Evolutionary conservation across 2,797 vertebrate species (phyloP).

Genomic region (Coregonus sp.): DNA sequence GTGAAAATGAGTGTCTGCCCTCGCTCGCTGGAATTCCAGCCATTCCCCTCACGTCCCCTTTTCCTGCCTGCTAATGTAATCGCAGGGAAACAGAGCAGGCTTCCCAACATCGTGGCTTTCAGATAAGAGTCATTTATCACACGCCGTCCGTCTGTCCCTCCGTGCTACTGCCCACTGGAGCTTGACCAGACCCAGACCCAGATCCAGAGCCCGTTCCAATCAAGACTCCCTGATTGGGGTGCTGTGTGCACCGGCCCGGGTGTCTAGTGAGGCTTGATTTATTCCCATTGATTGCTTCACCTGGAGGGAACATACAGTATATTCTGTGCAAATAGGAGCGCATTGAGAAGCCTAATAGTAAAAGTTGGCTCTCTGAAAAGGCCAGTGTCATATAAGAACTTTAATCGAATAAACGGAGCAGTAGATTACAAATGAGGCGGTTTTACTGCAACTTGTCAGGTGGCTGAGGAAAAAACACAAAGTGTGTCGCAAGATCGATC

Average conservation of each 20-base stretch:
- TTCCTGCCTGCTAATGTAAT: constrained; percentile 78
- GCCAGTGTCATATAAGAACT: constrained; percentile 48
- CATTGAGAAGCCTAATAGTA: not conserved
- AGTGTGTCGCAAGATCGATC: constrained; percentile 51
- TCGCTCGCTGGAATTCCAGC: constrained; percentile 69
- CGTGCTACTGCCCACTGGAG: constrained; percentile 48
- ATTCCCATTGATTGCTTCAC: not conserved
- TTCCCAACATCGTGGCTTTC: constrained; percentile 72
- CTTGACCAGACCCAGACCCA: constrained; percentile 52
- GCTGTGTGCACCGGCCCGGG: not conserved
- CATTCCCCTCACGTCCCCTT: constrained; percentile 67
- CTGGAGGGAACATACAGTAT: not conserved
- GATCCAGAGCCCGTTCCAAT: constrained; percentile 60
- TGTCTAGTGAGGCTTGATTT: not conserved
- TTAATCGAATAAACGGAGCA: constrained; percentile 61
- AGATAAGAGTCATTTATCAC: constrained; percentile 83
- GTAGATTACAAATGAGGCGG: constrained; percentile 66
- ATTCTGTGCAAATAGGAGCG: too few relatives aligned
- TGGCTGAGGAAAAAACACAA: constrained; percentile 65
- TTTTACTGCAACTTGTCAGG: constrained; percentile 71
- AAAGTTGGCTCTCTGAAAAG: constrained; percentile 34
- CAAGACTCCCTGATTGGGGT: not conserved
- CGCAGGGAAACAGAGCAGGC: constrained; percentile 74
- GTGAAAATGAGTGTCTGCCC: constrained; percentile 63
- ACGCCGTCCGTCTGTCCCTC: constrained; percentile 57